Evolutionary conservation across 2,113 vertebrate genomes (phyloP).

Genomic region (Pandion haliaetus): DNA sequence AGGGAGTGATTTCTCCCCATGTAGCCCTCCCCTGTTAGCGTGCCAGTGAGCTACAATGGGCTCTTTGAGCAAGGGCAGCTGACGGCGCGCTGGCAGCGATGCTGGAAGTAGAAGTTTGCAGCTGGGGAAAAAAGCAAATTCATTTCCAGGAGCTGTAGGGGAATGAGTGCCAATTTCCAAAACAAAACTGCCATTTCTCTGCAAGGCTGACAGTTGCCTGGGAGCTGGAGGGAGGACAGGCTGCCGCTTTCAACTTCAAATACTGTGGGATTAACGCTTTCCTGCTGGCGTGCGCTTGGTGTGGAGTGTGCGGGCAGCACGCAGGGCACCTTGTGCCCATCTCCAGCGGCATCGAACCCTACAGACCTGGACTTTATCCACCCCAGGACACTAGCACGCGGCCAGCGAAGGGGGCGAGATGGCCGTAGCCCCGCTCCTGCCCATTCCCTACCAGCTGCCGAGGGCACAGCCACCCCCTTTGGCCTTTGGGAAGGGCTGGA

Average conservation of each 20-base stretch:
- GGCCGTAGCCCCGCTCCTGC: background rate
- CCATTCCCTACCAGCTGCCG: background rate
- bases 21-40: background rate
- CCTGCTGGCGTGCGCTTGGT: background rate
- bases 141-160: conserved; percentile 73
- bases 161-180: conserved; percentile 75
- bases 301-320: background rate
- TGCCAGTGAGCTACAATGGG: conserved; percentile 72
- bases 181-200: conserved; percentile 78
- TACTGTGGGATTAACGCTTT: conserved; percentile 24
- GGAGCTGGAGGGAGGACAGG: conserved; percentile 66
- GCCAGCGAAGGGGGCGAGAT: background rate
- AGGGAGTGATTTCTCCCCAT: conserved; percentile 24
- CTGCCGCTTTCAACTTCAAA: conserved; percentile 36
- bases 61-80: conserved; percentile 81
- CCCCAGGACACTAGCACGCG: fast-evolving
- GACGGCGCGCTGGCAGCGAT: conserved; percentile 66
- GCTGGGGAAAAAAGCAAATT: conserved; percentile 71
- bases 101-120: conserved; percentile 74
- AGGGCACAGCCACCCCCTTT: background rate
- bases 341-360: background rate
- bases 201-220: conserved; percentile 68
- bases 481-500: background rate
- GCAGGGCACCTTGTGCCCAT: fast-evolving
- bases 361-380: fast-evolving